Conservation (phyloP, 2,797 vertebrate genomes). For the Adrianichthys oophorus region DNA sequence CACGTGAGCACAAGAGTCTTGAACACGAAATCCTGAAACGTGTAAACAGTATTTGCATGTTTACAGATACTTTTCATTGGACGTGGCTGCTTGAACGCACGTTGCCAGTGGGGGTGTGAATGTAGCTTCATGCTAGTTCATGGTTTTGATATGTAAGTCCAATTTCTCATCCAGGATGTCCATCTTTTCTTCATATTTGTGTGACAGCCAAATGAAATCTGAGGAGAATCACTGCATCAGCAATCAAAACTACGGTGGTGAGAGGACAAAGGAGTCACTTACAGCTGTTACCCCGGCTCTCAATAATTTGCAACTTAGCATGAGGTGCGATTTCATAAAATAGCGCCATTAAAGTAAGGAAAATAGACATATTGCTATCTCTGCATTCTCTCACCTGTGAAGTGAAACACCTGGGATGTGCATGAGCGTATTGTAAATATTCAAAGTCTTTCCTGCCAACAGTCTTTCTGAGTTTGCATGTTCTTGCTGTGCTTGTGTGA, state of each 20-base stretch:
- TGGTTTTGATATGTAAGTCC: no score
- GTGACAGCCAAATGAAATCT: constrained; percentile 18
- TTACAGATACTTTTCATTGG: no score
- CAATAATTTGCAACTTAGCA: constrained; percentile 76
- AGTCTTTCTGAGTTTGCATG: neutral
- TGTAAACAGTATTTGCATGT: no score
- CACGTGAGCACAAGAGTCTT: no score
- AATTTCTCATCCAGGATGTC: no score
- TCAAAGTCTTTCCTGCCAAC: constrained; percentile 11
- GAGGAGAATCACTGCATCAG: constrained; percentile 64
- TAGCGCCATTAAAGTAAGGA: constrained; percentile 49
- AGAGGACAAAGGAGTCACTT: constrained; percentile 71
- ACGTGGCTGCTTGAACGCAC: no score
- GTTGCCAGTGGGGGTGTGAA: no score
- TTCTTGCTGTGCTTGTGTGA: no score
- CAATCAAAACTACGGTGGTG: constrained; percentile 52
- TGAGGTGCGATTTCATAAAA: constrained; percentile 73
- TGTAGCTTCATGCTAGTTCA: no score
- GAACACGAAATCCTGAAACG: no score
- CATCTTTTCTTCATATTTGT: no score
- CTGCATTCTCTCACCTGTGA: constrained; percentile 70
- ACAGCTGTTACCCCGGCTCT: constrained; percentile 67
- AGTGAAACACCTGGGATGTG: constrained; percentile 48
- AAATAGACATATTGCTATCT: constrained; percentile 46
- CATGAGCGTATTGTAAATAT: constrained; percentile 30